Evolutionary conservation across 2,797 vertebrate genomes (phyloP).

Genomic region (Pterois miles): DNA sequence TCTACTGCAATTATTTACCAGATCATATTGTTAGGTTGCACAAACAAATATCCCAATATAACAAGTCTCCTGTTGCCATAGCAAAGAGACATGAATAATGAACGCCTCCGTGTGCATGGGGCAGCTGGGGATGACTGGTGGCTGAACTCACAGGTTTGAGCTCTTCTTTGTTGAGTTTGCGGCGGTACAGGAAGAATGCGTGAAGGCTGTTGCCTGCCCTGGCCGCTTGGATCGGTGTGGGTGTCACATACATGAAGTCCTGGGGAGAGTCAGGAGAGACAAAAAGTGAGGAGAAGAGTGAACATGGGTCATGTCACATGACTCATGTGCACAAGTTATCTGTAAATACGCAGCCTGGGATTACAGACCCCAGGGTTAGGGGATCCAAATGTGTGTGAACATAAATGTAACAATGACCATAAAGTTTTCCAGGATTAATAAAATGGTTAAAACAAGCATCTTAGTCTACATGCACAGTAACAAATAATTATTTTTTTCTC

Average conservation of each 20-base stretch:
- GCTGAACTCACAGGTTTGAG: conserved; percentile 83
- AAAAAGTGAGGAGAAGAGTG: neutral
- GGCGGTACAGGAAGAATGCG: conserved; percentile 82
- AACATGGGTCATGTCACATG: neutral
- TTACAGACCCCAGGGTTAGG: no score
- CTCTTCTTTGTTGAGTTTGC: conserved; percentile 86
- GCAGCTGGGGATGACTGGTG: neutral
- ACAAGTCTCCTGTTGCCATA: conserved; percentile 15
- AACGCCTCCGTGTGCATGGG: neutral
- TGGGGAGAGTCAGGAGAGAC: conserved; percentile 48
- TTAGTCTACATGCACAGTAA: neutral
- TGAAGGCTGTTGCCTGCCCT: conserved; percentile 85
- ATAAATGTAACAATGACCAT: neutral
- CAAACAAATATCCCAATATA: neutral
- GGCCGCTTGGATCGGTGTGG: conserved; percentile 89
- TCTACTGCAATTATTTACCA: neutral
- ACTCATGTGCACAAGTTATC: neutral
- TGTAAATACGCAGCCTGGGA: neutral
- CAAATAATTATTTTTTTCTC: neutral
- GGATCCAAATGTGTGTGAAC: neutral
- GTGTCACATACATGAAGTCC: conserved; percentile 91
- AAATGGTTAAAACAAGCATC: neutral
- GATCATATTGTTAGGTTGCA: neutral
- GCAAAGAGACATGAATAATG: conserved; percentile 35
- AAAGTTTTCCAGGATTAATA: neutral